phyloP scores from a whole-genome alignment of 2,113 vertebrate genomes.

The Lepidothrix coronata region DNA sequence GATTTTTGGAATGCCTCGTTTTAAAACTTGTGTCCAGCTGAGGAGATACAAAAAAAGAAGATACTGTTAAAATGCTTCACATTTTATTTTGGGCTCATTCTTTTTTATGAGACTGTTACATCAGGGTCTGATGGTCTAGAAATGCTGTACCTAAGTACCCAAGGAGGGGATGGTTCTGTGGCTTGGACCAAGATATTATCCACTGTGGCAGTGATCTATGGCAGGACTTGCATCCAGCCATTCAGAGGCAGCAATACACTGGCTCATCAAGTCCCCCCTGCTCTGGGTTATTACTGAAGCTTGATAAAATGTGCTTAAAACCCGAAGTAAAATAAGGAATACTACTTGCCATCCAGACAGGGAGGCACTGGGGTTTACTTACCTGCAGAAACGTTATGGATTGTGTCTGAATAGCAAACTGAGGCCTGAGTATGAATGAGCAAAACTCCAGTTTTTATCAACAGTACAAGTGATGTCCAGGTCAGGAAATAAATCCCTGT shows the following conservation, averaged over 20 bases:
- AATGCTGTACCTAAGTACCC: not conserved
- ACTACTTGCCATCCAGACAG: not conserved
- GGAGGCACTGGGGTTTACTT: not conserved
- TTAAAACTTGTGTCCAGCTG: not conserved
- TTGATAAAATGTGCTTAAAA: not conserved
- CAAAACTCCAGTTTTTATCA: not conserved
- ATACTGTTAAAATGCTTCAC: not conserved
- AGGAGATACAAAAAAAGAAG: not conserved
- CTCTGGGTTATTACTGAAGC: not conserved
- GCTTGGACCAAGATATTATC: not conserved
- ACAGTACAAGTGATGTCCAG: not conserved
- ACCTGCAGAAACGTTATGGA: not conserved
- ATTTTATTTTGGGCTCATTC: not conserved
- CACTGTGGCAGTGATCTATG: fast-evolving
- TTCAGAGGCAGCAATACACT: not conserved
- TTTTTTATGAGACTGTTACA: not conserved
- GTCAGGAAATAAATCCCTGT: not conserved
- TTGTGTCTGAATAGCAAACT: not conserved
- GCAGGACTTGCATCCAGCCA: not conserved
- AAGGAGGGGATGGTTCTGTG: not conserved
- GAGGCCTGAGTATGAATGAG: not conserved
- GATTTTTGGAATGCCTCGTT: slow-evolving; percentile 37
- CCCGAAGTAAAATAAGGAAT: not conserved
- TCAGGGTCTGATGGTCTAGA: not conserved
- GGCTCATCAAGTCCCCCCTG: not conserved